A percentile compares a stretch with the other conserved stretches of the same genome.
Conservation (phyloP, 2,888 invertebrate genomes). For the Euproctis similis region DNA sequence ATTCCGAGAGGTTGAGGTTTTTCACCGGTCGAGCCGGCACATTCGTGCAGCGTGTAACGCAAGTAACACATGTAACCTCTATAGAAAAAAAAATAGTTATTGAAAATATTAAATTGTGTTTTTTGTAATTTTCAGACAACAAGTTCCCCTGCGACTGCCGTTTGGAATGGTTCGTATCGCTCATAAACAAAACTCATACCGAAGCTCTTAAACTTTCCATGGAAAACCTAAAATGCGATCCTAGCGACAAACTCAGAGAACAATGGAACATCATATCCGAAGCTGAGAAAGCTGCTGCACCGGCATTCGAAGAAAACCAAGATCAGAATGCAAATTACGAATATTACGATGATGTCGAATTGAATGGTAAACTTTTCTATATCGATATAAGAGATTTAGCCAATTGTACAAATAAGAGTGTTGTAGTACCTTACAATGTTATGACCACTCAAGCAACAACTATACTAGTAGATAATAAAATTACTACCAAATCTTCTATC, state of each 20-base stretch:
- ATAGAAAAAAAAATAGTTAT: too few relatives aligned
- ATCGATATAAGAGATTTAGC: slow-evolving; percentile 51
- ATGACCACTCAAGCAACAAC: neutral
- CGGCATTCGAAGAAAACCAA: slow-evolving; percentile 33
- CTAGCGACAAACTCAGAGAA: slow-evolving; percentile 41
- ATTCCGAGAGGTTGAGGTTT: too few relatives aligned
- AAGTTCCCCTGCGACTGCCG: slow-evolving; percentile 56
- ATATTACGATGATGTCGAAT: slow-evolving; percentile 60
- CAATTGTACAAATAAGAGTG: slow-evolving; percentile 35
- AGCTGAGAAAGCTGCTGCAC: slow-evolving; percentile 30
- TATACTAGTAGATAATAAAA: slow-evolving; percentile 1
- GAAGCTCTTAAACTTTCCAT: slow-evolving; percentile 39
- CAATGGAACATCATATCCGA: slow-evolving; percentile 44
- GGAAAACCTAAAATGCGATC: slow-evolving; percentile 58
- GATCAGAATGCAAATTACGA: slow-evolving; percentile 45
- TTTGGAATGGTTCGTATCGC: slow-evolving; percentile 51
- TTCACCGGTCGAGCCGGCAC: too few relatives aligned
- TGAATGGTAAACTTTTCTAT: slow-evolving; percentile 63
- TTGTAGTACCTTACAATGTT: neutral
- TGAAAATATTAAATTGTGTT: slow-evolving; percentile 3
- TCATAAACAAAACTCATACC: slow-evolving; percentile 55
- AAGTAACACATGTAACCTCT: neutral
- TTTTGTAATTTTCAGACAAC: slow-evolving; percentile 50
- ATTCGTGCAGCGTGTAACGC: too few relatives aligned
- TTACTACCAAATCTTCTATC: neutral